These are phyloP conservation scores for Agonopterix arenella DNA, from an alignment of 2,888 invertebrate genomes.

Conservation along the genomic window DNA sequence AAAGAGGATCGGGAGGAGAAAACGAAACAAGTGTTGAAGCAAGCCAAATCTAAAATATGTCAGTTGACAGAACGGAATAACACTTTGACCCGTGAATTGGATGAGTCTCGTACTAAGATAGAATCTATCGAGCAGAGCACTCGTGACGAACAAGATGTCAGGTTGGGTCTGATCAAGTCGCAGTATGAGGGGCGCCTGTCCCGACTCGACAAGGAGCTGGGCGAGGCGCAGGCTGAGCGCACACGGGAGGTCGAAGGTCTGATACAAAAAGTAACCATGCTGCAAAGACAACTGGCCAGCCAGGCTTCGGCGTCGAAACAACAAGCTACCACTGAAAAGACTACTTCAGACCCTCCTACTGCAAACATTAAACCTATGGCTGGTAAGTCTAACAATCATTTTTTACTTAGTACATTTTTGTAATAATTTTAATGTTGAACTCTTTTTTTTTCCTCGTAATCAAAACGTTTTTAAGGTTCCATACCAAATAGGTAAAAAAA, in stretches of 20 bases:
- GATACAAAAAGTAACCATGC: constrained; percentile 81
- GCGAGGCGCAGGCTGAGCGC: constrained; percentile 79
- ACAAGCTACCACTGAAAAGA: constrained; percentile 73
- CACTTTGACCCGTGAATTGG: constrained; percentile 75
- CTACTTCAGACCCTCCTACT: constrained; percentile 80
- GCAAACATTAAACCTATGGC: constrained; percentile 98
- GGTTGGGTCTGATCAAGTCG: constrained; percentile 79
- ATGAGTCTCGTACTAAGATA: constrained; percentile 68
- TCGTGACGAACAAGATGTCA: constrained; percentile 74
- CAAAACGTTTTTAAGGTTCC: no score
- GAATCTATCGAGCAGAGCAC: constrained; percentile 70
- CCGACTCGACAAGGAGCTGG: constrained; percentile 84
- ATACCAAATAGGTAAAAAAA: no score
- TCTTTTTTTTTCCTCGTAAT: no score
- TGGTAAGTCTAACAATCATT: constrained; percentile 58
- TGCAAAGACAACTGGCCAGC: constrained; percentile 83
- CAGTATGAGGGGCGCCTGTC: constrained; percentile 83
- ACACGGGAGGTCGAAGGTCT: constrained; percentile 82
- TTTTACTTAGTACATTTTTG: no score
- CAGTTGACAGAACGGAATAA: constrained; percentile 83
- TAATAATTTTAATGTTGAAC: no score
- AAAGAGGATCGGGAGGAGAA: constrained; percentile 80
- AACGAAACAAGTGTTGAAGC: constrained; percentile 81
- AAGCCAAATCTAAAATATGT: constrained; percentile 85
- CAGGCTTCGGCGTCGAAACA: constrained; percentile 83